These are phyloP conservation scores for Pharmacophagus antenor DNA, from an alignment of 2,888 invertebrate species.

Conservation along the genomic window DNA sequence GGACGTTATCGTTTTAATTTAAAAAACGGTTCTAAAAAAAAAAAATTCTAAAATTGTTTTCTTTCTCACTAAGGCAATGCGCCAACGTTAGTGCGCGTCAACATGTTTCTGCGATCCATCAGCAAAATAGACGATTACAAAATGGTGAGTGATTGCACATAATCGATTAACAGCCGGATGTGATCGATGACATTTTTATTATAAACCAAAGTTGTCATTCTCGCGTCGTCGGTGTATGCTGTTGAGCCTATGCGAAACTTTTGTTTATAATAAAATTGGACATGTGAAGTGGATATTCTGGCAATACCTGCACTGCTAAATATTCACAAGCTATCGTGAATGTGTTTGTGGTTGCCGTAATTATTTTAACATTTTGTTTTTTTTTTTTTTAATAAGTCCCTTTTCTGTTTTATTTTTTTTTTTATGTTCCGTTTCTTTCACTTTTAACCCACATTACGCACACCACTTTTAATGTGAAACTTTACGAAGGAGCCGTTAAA, in stretches of 20 bases:
- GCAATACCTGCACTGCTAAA: constrained; percentile 72
- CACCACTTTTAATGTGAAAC: constrained; percentile 32
- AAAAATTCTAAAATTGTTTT: constrained; percentile 49
- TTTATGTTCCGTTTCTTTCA: constrained; percentile 39
- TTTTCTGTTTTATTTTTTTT: constrained; percentile 43
- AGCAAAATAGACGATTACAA: constrained; percentile 99
- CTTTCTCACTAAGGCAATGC: constrained; percentile 84
- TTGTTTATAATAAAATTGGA: constrained; percentile 69
- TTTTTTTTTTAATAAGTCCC: constrained; percentile 40
- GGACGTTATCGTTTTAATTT: constrained; percentile 12
- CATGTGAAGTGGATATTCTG: constrained; percentile 55
- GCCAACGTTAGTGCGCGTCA: constrained; percentile 94
- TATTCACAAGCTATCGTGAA: constrained; percentile 63
- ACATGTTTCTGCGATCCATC: constrained; percentile 98
- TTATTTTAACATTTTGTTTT: constrained; percentile 29
- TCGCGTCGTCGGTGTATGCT: constrained; percentile 31
- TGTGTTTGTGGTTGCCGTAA: constrained; percentile 48
- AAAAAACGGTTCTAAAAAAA: constrained; percentile 46
- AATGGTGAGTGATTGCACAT: constrained; percentile 92
- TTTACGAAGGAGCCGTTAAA: constrained; percentile 31
- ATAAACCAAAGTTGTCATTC: constrained; percentile 55
- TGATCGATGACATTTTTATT: constrained; percentile 58
- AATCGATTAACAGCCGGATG: constrained; percentile 45
- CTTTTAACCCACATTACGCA: constrained; percentile 36
- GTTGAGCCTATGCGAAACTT: constrained; percentile 39